Evolutionary conservation across 1,140 invertebrate species (phyloP).

Genomic region (Scaptomyza montana): DNA sequence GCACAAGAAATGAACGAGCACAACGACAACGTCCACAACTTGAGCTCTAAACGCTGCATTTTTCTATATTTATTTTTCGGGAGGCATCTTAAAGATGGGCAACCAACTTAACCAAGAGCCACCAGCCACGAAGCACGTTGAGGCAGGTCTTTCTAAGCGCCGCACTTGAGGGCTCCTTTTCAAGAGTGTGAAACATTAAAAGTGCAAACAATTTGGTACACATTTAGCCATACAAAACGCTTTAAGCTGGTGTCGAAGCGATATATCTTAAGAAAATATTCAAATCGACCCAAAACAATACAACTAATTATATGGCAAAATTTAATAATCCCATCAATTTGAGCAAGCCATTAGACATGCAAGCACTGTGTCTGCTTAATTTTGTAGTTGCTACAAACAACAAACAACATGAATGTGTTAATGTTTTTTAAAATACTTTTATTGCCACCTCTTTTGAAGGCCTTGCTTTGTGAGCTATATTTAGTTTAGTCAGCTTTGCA

Average conservation of each 20-base stretch:
- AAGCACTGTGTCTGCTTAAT: neutral
- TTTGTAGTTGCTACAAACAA: constrained; percentile 1
- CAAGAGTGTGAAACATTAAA: constrained; percentile 6
- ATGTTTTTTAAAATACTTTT: constrained; percentile 34
- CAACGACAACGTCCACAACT: constrained; percentile 46
- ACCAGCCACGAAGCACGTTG: neutral
- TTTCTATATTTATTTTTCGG: constrained; percentile 48
- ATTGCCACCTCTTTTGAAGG: constrained; percentile 15
- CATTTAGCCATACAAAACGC: constrained; percentile 2
- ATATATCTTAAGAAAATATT: neutral
- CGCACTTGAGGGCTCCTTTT: constrained; percentile 15
- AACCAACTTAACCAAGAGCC: constrained; percentile 1
- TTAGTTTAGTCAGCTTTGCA: constrained; percentile 27
- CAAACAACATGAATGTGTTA: constrained; percentile 8
- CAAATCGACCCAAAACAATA: neutral
- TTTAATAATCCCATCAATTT: constrained; percentile 21
- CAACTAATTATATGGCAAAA: constrained; percentile 24
- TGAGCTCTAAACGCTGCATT: constrained; percentile 66
- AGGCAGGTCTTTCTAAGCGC: constrained; percentile 12
- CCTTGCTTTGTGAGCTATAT: neutral
- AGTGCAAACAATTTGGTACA: constrained; percentile 17
- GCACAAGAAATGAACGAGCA: constrained; percentile 31
- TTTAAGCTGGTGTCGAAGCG: constrained; percentile 14
- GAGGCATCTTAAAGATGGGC: constrained; percentile 42
- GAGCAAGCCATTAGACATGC: neutral